These are phyloP conservation scores for Gambusia yucatana DNA, from an alignment of 2,797 vertebrate species.

Conservation along the genomic window DNA sequence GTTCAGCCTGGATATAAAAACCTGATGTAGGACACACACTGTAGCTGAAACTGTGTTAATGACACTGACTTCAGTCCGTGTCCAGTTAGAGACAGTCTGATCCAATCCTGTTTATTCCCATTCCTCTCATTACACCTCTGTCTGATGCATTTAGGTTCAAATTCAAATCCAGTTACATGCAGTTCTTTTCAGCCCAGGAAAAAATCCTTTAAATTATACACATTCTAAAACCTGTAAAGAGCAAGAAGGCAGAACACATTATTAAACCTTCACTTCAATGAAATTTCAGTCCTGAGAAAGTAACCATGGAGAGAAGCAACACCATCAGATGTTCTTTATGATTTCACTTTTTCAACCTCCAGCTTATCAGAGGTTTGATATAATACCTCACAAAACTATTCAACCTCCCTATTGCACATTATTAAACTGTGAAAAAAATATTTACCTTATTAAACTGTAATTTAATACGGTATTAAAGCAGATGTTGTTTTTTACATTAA, in stretches of 20 bases:
- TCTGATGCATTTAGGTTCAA: neutral
- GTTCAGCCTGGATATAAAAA: neutral
- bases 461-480: neutral
- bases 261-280: neutral
- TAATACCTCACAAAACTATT: neutral
- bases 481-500: neutral
- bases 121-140: neutral
- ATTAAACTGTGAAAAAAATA: too few species aligned
- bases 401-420: neutral
- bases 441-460: too few species aligned
- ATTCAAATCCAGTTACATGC: neutral
- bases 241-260: neutral
- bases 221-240: neutral
- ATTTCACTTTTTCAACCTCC: neutral
- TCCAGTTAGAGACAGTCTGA: neutral
- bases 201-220: neutral
- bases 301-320: neutral
- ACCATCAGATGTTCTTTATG: neutral
- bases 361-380: neutral
- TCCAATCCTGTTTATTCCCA: neutral
- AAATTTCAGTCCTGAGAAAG: neutral
- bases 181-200: neutral
- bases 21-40: neutral
- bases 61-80: neutral
- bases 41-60: neutral